Percentiles rank a stretch among this genome's conserved stretches.
phyloP scores from a whole-genome alignment of 2,113 vertebrate species.

The Nothoprocta perdicaria region DNA sequence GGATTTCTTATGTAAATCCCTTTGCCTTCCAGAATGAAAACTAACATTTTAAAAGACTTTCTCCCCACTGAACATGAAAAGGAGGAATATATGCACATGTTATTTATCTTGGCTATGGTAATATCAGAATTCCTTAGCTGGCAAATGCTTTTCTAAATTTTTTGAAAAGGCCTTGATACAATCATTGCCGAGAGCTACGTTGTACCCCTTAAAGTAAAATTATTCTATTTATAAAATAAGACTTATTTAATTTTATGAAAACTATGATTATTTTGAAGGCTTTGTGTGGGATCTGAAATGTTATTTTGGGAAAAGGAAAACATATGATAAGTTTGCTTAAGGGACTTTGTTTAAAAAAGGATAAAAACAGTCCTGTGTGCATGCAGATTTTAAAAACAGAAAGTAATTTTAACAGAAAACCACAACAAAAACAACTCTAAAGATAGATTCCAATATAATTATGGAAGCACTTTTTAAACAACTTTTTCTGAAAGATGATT shows the following conservation, averaged over 20 bases:
- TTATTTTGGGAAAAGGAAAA: constrained; percentile 78
- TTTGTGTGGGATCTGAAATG: constrained; percentile 70
- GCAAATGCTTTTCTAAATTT: constrained; percentile 48
- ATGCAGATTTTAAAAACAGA: constrained; percentile 76
- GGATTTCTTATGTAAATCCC: not conserved
- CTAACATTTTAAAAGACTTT: not conserved
- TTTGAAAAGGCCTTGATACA: constrained; percentile 59
- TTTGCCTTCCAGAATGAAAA: constrained; percentile 28
- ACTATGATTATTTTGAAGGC: constrained; percentile 66
- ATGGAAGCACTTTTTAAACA: constrained; percentile 71
- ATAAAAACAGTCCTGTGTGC: constrained; percentile 73
- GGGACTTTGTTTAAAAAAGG: constrained; percentile 69
- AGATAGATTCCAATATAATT: constrained; percentile 74
- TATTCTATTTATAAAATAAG: constrained; percentile 69
- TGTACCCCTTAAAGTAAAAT: constrained; percentile 55
- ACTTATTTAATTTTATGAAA: constrained; percentile 63
- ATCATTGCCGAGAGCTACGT: constrained; percentile 46
- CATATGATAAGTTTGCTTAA: constrained; percentile 75
- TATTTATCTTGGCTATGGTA: constrained; percentile 37
- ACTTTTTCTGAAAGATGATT: constrained; percentile 69
- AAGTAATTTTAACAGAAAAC: constrained; percentile 77
- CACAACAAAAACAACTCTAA: constrained; percentile 80
- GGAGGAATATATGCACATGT: not conserved
- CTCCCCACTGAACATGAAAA: not conserved
- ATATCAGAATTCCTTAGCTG: constrained; percentile 35